Evolutionary conservation across 2,113 vertebrate genomes (phyloP), one percentile per base, ranked within the genome.

Genomic region (Chamaetylas fuelleborni): DNA sequence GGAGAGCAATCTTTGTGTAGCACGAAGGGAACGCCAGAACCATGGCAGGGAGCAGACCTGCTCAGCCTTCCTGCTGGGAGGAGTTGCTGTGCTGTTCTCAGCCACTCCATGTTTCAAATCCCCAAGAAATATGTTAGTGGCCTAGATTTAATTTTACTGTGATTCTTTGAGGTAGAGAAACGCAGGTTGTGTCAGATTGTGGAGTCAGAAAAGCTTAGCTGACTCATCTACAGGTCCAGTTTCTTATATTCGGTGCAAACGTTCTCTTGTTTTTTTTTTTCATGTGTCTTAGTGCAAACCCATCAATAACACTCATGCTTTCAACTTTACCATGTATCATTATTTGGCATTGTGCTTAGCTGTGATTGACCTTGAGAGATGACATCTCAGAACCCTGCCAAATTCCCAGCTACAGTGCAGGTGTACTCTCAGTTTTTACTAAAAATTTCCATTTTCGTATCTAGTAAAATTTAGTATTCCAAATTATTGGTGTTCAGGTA

Each of bases 401-500:
- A 64, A 73, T 92, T 93, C 33, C 34, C 66, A 70, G 76, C 72
- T 88, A 48, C 51, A 42, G 56, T 88, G 42, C 78, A 87, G 62
- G 66, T 85, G 67, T 86, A 50, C 60, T 60, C 65, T 74, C 85
- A 64, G 20, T 22, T 94, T 83, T 90, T 65, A 78, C 60, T 81
- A 76, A 83, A 94, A 82, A 60, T 36, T 60, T 84, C 65, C 5
- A 0, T 76, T 34, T 86, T 81, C 0, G 0, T 56, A 17, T 92
- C 83, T 70, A 79, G n/a, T 81, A 74, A 81, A 92, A 82, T 76
- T 80, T 84, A n/a, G 19, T 93, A 76, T 80, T 93, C 64, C 48
- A 47, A 79, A 81, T 92, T 67, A 48, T 43, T 92, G 57, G 29
- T 91, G 54, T 92, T 89, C 86, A 88, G 61, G 56, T 95, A 95